A percentile compares a stretch with the other conserved stretches of the same genome.
Evolutionary conservation across 2,797 vertebrate species (phyloP).

Genomic region (Periophthalmus magnuspinnatus): DNA sequence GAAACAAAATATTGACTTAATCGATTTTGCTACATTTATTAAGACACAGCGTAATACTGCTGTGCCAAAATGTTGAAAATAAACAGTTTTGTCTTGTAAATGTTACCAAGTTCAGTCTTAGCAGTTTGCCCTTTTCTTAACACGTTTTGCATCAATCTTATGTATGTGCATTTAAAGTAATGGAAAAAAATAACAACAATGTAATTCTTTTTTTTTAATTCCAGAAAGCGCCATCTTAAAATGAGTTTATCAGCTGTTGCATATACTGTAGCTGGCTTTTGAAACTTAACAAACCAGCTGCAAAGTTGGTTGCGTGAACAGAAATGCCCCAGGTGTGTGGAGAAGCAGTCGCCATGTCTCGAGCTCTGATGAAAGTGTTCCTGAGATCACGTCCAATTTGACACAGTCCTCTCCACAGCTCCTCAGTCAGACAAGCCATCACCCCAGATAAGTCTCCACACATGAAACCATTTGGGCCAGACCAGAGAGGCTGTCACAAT

Average conservation of each 20-base stretch:
- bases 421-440: slow-evolving; percentile 40
- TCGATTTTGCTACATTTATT: no score
- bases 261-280: not conserved
- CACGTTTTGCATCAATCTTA: no score
- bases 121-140: no score
- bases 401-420: slow-evolving; percentile 14
- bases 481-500: slow-evolving; percentile 53
- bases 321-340: slow-evolving; percentile 20
- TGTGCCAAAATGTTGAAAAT: no score
- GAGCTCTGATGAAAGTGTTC: slow-evolving; percentile 45
- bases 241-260: not conserved
- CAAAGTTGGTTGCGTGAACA: slow-evolving; percentile 9
- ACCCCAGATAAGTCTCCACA: slow-evolving; percentile 48
- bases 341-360: slow-evolving; percentile 24
- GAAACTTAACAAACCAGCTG: slow-evolving; percentile 3
- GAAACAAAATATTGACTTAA: no score
- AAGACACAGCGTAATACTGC: no score
- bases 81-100: no score
- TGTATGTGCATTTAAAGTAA: no score
- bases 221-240: not conserved
- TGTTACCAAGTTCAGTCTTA: no score
- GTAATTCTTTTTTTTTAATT: no score
- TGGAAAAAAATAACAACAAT: no score
- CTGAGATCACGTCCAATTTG: slow-evolving; percentile 46
- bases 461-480: slow-evolving; percentile 51